phyloP scores from a whole-genome alignment of 2,888 invertebrate species.

The Torymus auratus region DNA sequence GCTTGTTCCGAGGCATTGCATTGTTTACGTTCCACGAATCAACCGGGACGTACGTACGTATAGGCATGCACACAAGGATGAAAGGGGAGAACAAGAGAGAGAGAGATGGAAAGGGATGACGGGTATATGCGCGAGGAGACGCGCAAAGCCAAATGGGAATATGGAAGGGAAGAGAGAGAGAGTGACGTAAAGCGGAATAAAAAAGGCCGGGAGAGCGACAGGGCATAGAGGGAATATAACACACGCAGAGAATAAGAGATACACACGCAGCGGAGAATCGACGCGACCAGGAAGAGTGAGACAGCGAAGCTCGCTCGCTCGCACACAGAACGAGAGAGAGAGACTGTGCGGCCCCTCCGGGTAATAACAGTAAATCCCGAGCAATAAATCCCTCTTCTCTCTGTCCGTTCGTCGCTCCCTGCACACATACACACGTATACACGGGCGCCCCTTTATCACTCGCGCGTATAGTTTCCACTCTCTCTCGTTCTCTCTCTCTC shows the following conservation, averaged over 20 bases:
- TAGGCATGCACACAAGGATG: too few relatives aligned
- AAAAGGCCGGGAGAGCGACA: slow-evolving; percentile 19
- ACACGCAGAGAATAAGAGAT: slow-evolving; percentile 21
- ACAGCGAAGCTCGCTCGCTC: background rate
- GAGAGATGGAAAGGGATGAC: slow-evolving; percentile 4
- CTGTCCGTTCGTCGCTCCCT: slow-evolving; percentile 56
- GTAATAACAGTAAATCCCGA: slow-evolving; percentile 76
- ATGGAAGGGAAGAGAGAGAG: background rate
- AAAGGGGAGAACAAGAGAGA: background rate
- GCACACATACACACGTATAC: background rate
- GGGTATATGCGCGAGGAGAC: background rate
- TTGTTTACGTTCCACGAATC: too few relatives aligned
- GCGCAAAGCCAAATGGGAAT: slow-evolving; percentile 8
- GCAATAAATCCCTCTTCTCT: slow-evolving; percentile 72
- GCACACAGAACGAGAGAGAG: slow-evolving; percentile 28
- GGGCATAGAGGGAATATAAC: slow-evolving; percentile 1
- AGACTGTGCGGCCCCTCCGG: slow-evolving; percentile 62
- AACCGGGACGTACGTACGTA: too few relatives aligned
- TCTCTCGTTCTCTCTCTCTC: slow-evolving; percentile 1
- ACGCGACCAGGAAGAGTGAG: slow-evolving; percentile 11
- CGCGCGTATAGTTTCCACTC: slow-evolving; percentile 32
- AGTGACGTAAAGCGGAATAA: slow-evolving; percentile 2
- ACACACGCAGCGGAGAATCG: slow-evolving; percentile 24
- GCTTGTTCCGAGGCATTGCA: too few relatives aligned
- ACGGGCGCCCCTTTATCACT: slow-evolving; percentile 48